phyloP scores from a whole-genome alignment of 64 coral and sea anemone species.

The Catalaphyllia jardinei region DNA sequence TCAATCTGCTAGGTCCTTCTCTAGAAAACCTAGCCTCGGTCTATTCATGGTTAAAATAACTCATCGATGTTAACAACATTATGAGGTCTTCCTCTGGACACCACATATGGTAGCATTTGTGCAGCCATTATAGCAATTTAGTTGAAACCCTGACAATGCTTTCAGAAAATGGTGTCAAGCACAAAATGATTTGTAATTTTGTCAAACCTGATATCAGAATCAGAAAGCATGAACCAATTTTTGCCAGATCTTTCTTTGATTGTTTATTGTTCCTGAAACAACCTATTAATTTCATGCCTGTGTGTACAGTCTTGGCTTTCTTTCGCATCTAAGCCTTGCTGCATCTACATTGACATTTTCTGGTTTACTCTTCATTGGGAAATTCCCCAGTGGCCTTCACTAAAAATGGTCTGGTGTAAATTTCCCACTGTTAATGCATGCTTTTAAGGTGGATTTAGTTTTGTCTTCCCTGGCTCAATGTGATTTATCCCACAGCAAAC shows the following conservation, averaged over 20 bases:
- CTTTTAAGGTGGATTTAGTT: too few relatives aligned
- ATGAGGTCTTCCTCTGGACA: slow-evolving; percentile 27
- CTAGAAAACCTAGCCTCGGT: slow-evolving; percentile 38
- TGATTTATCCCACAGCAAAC: not conserved
- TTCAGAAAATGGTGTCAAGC: slow-evolving; percentile 47
- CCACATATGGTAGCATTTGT: too few relatives aligned
- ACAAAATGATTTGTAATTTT: slow-evolving; percentile 22
- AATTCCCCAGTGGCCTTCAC: too few relatives aligned
- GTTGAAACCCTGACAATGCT: slow-evolving; percentile 24
- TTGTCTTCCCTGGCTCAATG: too few relatives aligned
- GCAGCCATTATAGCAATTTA: slow-evolving; percentile 4
- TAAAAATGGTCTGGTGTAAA: too few relatives aligned
- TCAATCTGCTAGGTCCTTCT: slow-evolving; percentile 48
- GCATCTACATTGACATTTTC: too few relatives aligned
- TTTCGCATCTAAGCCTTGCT: too few relatives aligned
- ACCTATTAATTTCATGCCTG: too few relatives aligned
- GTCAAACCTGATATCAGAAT: slow-evolving; percentile 52
- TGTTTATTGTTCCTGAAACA: not conserved
- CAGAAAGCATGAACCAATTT: slow-evolving; percentile 20
- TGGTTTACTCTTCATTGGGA: too few relatives aligned
- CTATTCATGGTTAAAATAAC: slow-evolving; percentile 31
- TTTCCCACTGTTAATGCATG: too few relatives aligned
- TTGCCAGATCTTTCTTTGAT: slow-evolving; percentile 14
- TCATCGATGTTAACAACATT: slow-evolving; percentile 7
- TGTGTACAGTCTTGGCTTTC: too few relatives aligned